Percentiles rank a stretch among this genome's conserved stretches.
phyloP scores from a whole-genome alignment of 30 jellyfish, hydroid and myxozoan species.

The Aurelia coerulea region DNA sequence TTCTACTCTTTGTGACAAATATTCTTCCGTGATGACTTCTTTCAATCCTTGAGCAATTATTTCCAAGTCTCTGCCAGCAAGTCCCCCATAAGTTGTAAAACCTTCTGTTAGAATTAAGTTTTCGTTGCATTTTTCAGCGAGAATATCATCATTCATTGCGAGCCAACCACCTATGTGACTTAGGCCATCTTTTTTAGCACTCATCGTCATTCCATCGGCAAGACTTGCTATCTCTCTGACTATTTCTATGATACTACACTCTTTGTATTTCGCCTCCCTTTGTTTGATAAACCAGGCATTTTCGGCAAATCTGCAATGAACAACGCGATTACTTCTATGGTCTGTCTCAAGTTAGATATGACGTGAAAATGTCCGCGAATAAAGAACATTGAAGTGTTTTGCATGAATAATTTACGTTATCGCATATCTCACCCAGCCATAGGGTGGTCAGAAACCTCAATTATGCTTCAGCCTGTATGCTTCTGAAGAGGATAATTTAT shows the following conservation, averaged over 20 bases:
- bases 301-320: conserved; percentile 61
- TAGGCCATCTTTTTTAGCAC: conserved; percentile 83
- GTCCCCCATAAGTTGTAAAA: conserved; percentile 70
- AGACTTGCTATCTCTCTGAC: conserved; percentile 69
- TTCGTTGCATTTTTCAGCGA: conserved; percentile 66
- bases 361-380: too few relatives aligned
- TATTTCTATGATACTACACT: conserved; percentile 54
- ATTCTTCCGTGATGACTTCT: conserved; percentile 72
- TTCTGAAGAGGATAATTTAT: too few relatives aligned
- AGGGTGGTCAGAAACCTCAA: too few relatives aligned
- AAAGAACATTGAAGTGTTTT: too few relatives aligned
- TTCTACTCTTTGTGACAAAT: conserved; percentile 69
- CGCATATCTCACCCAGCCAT: too few relatives aligned
- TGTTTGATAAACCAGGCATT: conserved; percentile 79
- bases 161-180: conserved; percentile 83
- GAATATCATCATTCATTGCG: conserved; percentile 53
- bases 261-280: conserved; percentile 46
- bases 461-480: too few relatives aligned
- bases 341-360: too few relatives aligned
- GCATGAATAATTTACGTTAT: too few relatives aligned
- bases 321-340: too few relatives aligned
- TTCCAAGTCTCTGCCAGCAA: conserved; percentile 75
- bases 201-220: conserved; percentile 83
- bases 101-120: conserved; percentile 73
- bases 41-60: conserved; percentile 68